A percentile compares a stretch with the other conserved stretches of the same genome.
Conservation (phyloP, 1,140 invertebrate species). For the Philaenus spumarius region DNA sequence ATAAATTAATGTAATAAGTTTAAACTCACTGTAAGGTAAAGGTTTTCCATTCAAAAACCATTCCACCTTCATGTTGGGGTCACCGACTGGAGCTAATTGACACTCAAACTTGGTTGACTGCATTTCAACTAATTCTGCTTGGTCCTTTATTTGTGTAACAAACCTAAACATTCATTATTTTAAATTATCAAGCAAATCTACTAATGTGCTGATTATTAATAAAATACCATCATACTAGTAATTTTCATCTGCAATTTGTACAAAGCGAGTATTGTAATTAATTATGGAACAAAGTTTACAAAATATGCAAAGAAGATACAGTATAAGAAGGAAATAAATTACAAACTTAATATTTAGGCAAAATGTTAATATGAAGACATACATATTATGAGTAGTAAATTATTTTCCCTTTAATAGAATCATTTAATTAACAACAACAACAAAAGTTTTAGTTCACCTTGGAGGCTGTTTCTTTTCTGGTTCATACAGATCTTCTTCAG, state of each 20-base stretch:
- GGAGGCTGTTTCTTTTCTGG: constrained; percentile 84
- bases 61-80: constrained; percentile 96
- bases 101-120: constrained; percentile 88
- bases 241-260: neutral
- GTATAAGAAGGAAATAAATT: neutral
- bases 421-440: too few species aligned
- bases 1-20: too few species aligned
- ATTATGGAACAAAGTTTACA: neutral
- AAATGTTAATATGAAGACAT: neutral
- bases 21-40: constrained; percentile 74
- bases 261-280: too few species aligned
- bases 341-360: neutral
- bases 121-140: constrained; percentile 82
- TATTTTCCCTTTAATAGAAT: too few species aligned
- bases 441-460: too few species aligned
- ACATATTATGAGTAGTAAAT: neutral
- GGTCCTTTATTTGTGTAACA: constrained; percentile 82
- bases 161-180: constrained; percentile 48
- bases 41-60: constrained; percentile 94
- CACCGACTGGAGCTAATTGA: constrained; percentile 86
- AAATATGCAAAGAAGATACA: neutral
- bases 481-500: constrained; percentile 85
- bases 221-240: neutral
- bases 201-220: too few species aligned
- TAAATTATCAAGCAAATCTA: too few species aligned